phyloP scores from a whole-genome alignment of 1,140 invertebrate genomes.

The Solenopsis invicta region DNA sequence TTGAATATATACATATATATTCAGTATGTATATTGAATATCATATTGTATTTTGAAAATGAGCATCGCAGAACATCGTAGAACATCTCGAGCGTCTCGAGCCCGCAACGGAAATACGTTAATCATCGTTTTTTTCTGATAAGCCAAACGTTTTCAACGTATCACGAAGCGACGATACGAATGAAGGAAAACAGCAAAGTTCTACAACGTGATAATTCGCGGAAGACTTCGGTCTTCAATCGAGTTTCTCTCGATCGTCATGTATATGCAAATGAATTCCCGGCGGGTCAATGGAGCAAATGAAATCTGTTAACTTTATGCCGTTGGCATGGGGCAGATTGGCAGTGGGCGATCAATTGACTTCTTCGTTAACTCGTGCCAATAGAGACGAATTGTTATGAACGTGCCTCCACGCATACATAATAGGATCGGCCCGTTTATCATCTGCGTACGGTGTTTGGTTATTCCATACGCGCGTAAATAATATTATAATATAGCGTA shows the following conservation, averaged over 20 bases:
- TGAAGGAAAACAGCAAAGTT: constrained; percentile 46
- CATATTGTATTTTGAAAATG: constrained; percentile 9
- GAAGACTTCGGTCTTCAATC: constrained; percentile 78
- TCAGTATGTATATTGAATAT: constrained; percentile 5
- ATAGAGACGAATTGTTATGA: constrained; percentile 84
- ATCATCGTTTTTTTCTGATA: constrained; percentile 36
- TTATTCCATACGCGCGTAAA: constrained; percentile 50
- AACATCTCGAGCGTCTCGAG: not conserved
- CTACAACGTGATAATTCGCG: constrained; percentile 65
- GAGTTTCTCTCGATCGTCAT: constrained; percentile 72
- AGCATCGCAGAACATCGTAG: no score
- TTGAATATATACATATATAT: no score
- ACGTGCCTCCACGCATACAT: constrained; percentile 81
- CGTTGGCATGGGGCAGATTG: constrained; percentile 80
- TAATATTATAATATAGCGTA: constrained; percentile 16
- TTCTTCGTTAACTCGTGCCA: constrained; percentile 83
- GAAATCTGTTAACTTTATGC: constrained; percentile 83
- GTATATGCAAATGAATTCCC: constrained; percentile 72
- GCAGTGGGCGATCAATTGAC: constrained; percentile 85
- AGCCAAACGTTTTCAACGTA: constrained; percentile 59
- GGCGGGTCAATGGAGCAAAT: constrained; percentile 84
- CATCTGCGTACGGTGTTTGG: constrained; percentile 56
- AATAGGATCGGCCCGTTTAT: constrained; percentile 78
- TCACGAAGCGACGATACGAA: constrained; percentile 23
- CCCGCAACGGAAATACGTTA: not conserved